Evolutionary conservation across 2,797 vertebrate genomes (phyloP).

Genomic region (Bovichtus variegatus): DNA sequence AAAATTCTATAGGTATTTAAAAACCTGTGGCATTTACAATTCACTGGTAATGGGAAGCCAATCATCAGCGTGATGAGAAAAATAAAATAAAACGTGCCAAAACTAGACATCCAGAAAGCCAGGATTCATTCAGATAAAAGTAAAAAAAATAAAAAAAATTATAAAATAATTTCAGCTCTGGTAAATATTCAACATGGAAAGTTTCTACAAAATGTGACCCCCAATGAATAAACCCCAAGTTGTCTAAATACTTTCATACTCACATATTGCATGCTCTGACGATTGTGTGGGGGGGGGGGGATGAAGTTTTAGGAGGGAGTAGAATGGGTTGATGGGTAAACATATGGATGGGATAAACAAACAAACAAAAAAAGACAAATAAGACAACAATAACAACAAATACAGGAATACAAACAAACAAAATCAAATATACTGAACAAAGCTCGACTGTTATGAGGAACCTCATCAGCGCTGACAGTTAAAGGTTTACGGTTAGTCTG

Average conservation of each 20-base stretch:
- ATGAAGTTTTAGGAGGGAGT: slow-evolving; percentile 58
- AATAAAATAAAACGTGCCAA: slow-evolving; percentile 26
- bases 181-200: slow-evolving; percentile 27
- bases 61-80: slow-evolving; percentile 13
- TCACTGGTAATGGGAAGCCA: slow-evolving; percentile 29
- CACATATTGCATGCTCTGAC: slow-evolving; percentile 88
- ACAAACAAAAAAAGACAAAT: slow-evolving; percentile 75
- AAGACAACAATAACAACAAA: slow-evolving; percentile 72
- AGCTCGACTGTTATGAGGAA: slow-evolving; percentile 35
- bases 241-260: slow-evolving; percentile 80
- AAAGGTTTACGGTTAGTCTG: slow-evolving; percentile 39
- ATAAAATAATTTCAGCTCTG: slow-evolving; percentile 29
- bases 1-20: slow-evolving; percentile 12
- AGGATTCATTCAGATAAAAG: slow-evolving; percentile 18
- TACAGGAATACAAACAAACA: slow-evolving; percentile 54
- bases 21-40: slow-evolving; percentile 15
- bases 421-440: slow-evolving; percentile 47
- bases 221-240: slow-evolving; percentile 35
- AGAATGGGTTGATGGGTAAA: slow-evolving; percentile 59
- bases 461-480: slow-evolving; percentile 34
- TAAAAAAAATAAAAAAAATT: too few species aligned
- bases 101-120: slow-evolving; percentile 29
- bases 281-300: slow-evolving; percentile 57
- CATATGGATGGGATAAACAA: slow-evolving; percentile 72
- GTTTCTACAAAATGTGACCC: slow-evolving; percentile 13